Conservation (phyloP, 2,113 vertebrate genomes). For the Tichodroma muraria region DNA sequence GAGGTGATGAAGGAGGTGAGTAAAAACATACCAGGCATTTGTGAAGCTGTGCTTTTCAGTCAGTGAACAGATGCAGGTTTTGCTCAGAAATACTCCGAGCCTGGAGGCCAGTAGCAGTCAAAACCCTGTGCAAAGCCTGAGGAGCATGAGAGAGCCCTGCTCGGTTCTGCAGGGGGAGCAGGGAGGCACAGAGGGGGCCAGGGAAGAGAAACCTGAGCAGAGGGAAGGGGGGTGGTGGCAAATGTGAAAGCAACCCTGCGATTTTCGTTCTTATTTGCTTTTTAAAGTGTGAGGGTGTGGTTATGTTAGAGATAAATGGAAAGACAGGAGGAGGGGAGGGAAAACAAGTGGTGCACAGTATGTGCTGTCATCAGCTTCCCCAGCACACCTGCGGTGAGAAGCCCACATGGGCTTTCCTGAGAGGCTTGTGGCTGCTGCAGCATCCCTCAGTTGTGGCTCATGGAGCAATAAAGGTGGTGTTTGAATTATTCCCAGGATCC, state of each 20-base stretch:
- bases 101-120: background rate
- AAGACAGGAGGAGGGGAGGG: background rate
- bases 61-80: accelerated
- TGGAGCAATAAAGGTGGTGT: background rate
- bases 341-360: background rate
- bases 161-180: too few relatives aligned
- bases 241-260: background rate
- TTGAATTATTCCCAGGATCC: background rate
- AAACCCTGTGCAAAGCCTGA: background rate
- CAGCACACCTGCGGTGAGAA: background rate
- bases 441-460: background rate
- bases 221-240: background rate
- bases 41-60: background rate
- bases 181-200: background rate
- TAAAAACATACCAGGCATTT: background rate
- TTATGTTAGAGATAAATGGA: background rate
- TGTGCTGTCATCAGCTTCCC: background rate
- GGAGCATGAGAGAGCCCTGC: background rate
- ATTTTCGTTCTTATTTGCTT: background rate
- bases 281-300: background rate
- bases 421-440: background rate
- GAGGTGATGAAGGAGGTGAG: background rate
- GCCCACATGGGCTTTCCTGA: background rate
- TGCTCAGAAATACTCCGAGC: accelerated
- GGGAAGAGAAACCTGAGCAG: background rate